Base-by-base conservation (phyloP, 2,888 invertebrate genomes). In the Archips crataeganus region DNA sequence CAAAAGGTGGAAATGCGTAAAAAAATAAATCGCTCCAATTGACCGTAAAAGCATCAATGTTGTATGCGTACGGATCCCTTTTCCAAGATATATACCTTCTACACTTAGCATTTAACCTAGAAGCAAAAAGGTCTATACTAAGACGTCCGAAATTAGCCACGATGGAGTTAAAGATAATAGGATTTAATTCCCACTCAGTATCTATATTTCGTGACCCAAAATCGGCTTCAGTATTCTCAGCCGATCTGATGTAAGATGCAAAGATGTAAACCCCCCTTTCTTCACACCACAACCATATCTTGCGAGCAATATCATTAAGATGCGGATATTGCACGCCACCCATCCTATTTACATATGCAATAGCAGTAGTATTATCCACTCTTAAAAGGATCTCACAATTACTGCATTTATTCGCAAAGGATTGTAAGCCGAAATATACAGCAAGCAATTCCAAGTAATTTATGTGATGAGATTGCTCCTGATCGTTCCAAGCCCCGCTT, bases 251-350 rank as follows among this genome's bases (percentile, higher is more conserved):
- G 13, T 66, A 66, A 10, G 51, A 51, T 3, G 66, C 66, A 13
- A 51, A 51, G 13, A 66, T 36, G 15, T 42, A 23, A 4, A 66
- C 57, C 2, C 23, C 39, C 10, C 66, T n/a, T 5, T 51, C 9
- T 57, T 66, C 66, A 23, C 66, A 66, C 66, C 66, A 66, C 32
- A 39, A 5, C 66, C 66, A 66, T 11, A 66, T 51, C 13, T 11
- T 10, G 11, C 23, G n/a, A 5, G 66, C 11, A 2, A 66, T 42
- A 13, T 54, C 13, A 10, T 36, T 66, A 5, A 66, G 11, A 42
- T 66, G 39, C 1, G 62, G 62, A 23, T 23, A 62, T 23, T 62
- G 62, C 2, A 62, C 23, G 0, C 62, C 62, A 42, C 62, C 62
- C 62, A 62, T 62, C 11, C 45, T 42, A 10, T 62, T 62, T 1